Conservation (phyloP, 2,888 invertebrate genomes). For the Aproaerema taeniolella region DNA sequence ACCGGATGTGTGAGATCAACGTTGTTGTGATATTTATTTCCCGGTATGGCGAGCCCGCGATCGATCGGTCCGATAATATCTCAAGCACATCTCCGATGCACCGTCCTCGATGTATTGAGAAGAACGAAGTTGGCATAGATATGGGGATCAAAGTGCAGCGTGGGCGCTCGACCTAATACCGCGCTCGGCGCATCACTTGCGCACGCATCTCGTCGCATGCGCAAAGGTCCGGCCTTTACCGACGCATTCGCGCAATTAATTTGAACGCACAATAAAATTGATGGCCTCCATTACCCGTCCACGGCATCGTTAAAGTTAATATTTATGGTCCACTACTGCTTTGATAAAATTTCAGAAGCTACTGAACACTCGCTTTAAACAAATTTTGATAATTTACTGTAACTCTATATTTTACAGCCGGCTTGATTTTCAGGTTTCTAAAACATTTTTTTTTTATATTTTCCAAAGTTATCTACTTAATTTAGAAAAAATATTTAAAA, state of each 20-base stretch:
- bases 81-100: constrained; percentile 47
- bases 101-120: constrained; percentile 64
- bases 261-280: constrained; percentile 37
- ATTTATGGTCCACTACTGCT: constrained; percentile 11
- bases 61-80: constrained; percentile 37
- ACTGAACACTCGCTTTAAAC: background rate
- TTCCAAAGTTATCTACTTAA: too few species aligned
- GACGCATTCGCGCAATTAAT: constrained; percentile 45
- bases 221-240: constrained; percentile 52
- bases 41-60: constrained; percentile 26
- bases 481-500: too few species aligned
- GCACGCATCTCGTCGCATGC: constrained; percentile 45
- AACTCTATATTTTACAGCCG: too few species aligned
- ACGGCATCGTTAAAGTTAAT: constrained; percentile 22
- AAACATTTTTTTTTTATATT: too few species aligned
- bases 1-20: constrained; percentile 13
- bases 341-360: constrained; percentile 5
- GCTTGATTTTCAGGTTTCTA: background rate
- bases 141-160: constrained; percentile 70
- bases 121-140: constrained; percentile 74
- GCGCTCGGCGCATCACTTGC: constrained; percentile 25
- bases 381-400: constrained; percentile 2
- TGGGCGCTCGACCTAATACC: constrained; percentile 74
- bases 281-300: constrained; percentile 36
- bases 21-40: constrained; percentile 23